phyloP scores from a whole-genome alignment of 2,113 vertebrate species.

The Synchiropus splendidus region DNA sequence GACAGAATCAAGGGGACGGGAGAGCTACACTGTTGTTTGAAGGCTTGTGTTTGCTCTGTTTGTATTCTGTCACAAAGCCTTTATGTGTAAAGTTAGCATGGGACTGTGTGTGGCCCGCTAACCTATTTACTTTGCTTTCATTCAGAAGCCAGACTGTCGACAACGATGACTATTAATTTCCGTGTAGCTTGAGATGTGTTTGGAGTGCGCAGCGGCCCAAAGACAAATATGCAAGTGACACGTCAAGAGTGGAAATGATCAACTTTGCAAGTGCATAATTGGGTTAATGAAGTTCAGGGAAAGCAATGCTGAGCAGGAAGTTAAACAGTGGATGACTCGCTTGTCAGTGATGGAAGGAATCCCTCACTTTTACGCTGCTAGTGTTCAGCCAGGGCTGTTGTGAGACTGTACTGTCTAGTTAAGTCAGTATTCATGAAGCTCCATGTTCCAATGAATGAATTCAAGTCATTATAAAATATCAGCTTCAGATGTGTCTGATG shows the following conservation, averaged over 20 bases:
- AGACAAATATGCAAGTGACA: too few species aligned
- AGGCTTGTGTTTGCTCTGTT: slow-evolving; percentile 7
- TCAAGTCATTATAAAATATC: too few species aligned
- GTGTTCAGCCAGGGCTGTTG: too few species aligned
- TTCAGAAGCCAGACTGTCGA: neutral
- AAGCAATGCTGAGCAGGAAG: too few species aligned
- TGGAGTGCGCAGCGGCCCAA: too few species aligned
- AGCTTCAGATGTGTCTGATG: too few species aligned
- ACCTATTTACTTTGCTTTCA: slow-evolving; percentile 36
- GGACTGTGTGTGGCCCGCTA: slow-evolving; percentile 35
- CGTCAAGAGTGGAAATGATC: neutral
- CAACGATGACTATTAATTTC: slow-evolving; percentile 2
- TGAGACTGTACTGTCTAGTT: too few species aligned
- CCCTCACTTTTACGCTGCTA: too few species aligned
- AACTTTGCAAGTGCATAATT: neutral
- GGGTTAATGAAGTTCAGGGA: neutral
- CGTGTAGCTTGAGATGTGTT: slow-evolving; percentile 4
- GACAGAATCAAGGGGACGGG: slow-evolving; percentile 3
- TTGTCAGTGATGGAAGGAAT: too few species aligned
- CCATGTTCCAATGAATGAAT: too few species aligned
- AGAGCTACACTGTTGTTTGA: slow-evolving; percentile 25
- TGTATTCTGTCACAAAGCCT: slow-evolving; percentile 23
- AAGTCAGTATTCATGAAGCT: too few species aligned
- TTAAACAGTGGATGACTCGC: too few species aligned
- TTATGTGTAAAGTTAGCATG: slow-evolving; percentile 5